These are phyloP conservation scores for Beroe forskalii DNA, from an alignment of 37 sponge, comb jelly and placozoan species.

Conservation along the genomic window DNA sequence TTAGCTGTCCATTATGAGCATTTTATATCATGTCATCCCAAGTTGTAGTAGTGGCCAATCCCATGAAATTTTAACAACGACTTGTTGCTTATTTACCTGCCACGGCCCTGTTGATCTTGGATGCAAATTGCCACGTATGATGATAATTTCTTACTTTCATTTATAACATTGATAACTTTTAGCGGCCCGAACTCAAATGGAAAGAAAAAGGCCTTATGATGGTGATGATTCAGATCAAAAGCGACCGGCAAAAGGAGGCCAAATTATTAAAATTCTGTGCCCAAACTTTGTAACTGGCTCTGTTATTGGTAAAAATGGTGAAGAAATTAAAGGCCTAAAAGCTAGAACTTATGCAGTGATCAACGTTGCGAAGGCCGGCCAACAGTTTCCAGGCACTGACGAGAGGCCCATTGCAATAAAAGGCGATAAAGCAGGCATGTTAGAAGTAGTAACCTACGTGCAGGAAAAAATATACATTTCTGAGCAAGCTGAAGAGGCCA, in stretches of 20 bases:
- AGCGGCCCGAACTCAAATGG: no score
- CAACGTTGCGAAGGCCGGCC: neutral
- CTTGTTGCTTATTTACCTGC: no score
- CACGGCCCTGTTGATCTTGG: no score
- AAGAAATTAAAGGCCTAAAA: neutral
- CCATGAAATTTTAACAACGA: no score
- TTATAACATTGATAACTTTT: no score
- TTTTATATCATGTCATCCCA: no score
- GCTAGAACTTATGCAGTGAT: slow-evolving; percentile 7
- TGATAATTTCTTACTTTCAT: no score
- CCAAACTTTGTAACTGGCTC: slow-evolving; percentile 23
- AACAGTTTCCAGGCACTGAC: slow-evolving; percentile 24
- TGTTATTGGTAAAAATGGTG: slow-evolving; percentile 53
- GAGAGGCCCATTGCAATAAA: slow-evolving; percentile 17
- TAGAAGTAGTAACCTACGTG: neutral
- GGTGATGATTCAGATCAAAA: slow-evolving; percentile 33
- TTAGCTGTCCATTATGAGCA: no score
- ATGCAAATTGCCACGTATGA: no score
- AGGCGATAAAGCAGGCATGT: no score
- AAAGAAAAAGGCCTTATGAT: slow-evolving; percentile 1
- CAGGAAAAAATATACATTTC: neutral
- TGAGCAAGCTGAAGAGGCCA: no score
- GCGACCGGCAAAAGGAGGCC: neutral
- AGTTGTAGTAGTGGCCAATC: no score
- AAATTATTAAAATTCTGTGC: slow-evolving; percentile 32